Evolutionary conservation across 2,113 vertebrate genomes (phyloP).

Genomic region (Cheirogaleus medius): DNA sequence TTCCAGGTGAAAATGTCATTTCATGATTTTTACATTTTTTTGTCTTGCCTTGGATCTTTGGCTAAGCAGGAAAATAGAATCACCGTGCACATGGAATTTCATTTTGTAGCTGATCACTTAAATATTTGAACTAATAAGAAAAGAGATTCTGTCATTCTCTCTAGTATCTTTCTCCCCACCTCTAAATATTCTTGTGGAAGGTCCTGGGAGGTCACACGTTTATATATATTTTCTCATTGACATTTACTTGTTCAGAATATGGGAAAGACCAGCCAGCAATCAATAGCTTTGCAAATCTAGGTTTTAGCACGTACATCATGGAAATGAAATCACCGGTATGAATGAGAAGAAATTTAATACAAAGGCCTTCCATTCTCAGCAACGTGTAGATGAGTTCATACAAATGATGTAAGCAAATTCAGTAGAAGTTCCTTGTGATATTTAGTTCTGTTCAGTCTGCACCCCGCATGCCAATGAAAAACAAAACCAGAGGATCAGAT

Average conservation of each 20-base stretch:
- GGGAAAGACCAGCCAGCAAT: not conserved
- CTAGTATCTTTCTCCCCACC: not conserved
- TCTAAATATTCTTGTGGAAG: not conserved
- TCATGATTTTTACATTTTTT: not conserved
- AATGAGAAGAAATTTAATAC: not conserved
- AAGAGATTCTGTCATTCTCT: not conserved
- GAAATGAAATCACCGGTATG: slow-evolving; percentile 9
- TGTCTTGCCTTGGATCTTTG: not conserved
- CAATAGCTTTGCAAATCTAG: not conserved
- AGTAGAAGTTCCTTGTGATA: not conserved
- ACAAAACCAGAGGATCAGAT: slow-evolving; percentile 37
- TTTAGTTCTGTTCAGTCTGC: not conserved
- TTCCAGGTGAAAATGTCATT: not conserved
- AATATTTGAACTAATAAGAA: not conserved
- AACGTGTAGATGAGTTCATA: not conserved
- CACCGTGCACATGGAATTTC: not conserved
- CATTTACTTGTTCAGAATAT: slow-evolving; percentile 7
- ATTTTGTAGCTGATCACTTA: not conserved
- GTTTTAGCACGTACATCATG: not conserved
- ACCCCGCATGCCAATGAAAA: not conserved
- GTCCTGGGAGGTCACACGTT: not conserved
- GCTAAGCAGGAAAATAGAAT: not conserved
- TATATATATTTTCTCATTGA: not conserved
- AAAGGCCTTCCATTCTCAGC: not conserved
- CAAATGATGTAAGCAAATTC: not conserved